Percentiles rank a stretch among this genome's conserved stretches.
Evolutionary conservation across 2,797 vertebrate genomes (phyloP).

Genomic region (Coilia nasus): DNA sequence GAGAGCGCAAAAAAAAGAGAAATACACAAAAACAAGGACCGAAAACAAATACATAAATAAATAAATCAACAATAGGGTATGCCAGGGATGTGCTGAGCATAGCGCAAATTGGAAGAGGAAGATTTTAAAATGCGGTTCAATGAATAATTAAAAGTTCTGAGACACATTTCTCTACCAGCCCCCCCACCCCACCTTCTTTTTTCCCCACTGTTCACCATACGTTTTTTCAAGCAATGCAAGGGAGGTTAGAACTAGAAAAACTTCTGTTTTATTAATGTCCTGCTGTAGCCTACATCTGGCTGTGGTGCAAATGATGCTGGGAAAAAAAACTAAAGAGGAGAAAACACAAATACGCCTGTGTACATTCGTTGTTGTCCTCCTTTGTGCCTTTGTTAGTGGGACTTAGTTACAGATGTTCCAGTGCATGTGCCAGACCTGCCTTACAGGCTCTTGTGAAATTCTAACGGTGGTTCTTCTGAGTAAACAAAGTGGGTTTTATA

Average conservation of each 20-base stretch:
- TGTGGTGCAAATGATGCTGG: conserved; percentile 44
- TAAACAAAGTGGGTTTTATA: conserved; percentile 63
- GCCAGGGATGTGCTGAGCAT: conserved; percentile 61
- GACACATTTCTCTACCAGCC: conserved; percentile 60
- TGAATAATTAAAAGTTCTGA: conserved; percentile 74
- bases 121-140: conserved; percentile 71
- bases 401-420: conserved; percentile 25
- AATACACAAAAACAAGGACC: conserved; percentile 65
- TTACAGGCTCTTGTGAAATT: conserved; percentile 68
- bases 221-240: conserved; percentile 66
- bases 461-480: conserved; percentile 59
- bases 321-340: conserved; percentile 59
- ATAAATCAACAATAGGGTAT: conserved; percentile 74
- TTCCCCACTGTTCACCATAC: not conserved
- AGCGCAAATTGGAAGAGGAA: conserved; percentile 65
- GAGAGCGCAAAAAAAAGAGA: conserved; percentile 48
- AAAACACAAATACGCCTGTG: conserved; percentile 2
- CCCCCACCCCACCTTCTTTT: conserved; percentile 22
- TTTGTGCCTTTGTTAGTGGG: conserved; percentile 26
- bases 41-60: conserved; percentile 81
- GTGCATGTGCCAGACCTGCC: conserved; percentile 49
- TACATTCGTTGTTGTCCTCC: conserved; percentile 8
- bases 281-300: conserved; percentile 63
- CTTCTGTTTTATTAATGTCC: conserved; percentile 71
- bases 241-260: conserved; percentile 70